Conservation (phyloP, 2,113 vertebrate species). For the Coracopsis vasa region DNA sequence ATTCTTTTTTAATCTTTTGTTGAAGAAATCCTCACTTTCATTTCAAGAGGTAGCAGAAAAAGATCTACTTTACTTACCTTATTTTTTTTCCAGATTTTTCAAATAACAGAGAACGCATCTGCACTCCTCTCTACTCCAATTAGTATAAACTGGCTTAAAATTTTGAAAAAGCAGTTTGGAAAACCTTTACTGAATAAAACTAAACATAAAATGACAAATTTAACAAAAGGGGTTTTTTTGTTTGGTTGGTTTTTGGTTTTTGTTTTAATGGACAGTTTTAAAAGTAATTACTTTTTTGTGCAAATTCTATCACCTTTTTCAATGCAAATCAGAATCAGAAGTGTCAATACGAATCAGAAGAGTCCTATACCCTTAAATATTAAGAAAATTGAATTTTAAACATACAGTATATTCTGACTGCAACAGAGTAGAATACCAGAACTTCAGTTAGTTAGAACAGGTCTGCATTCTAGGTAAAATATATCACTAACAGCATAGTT, state of each 20-base stretch:
- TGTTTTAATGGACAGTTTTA: background rate
- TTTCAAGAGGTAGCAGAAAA: background rate
- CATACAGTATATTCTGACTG: background rate
- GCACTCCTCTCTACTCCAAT: background rate
- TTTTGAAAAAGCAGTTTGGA: background rate
- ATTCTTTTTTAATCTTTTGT: background rate
- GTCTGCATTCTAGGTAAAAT: background rate
- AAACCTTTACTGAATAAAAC: background rate
- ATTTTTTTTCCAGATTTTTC: background rate
- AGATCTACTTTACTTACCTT: background rate
- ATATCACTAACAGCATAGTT: background rate
- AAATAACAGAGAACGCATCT: background rate
- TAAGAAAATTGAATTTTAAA: background rate
- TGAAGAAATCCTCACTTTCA: background rate
- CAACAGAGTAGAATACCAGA: background rate
- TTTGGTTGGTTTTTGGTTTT: background rate
- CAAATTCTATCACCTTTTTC: background rate
- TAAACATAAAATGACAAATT: background rate
- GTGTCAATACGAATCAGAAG: background rate
- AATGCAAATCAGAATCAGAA: background rate
- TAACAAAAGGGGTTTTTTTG: background rate
- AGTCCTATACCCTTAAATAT: background rate
- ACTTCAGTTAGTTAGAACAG: background rate
- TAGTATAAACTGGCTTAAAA: background rate
- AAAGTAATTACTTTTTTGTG: background rate